Evolutionary conservation across 2,797 vertebrate species (phyloP).

Genomic region (Brachyrhaphis roseni): DNA sequence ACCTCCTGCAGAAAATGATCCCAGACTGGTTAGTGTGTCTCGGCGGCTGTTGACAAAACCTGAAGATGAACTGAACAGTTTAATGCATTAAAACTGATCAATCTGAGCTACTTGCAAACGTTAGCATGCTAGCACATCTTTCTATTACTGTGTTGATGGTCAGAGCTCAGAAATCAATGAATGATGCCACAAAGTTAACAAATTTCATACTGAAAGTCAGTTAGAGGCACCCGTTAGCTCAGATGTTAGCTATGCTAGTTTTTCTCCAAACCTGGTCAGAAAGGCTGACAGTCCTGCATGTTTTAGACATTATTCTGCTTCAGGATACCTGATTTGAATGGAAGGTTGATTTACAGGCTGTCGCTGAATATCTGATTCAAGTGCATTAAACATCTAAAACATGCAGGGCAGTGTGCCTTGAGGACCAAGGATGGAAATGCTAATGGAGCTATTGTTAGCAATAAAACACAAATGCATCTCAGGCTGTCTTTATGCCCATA

Average conservation of each 20-base stretch:
- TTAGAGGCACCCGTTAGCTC: neutral
- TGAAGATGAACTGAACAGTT: neutral
- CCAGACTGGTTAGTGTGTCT: neutral
- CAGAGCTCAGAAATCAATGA: neutral
- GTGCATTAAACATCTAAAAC: neutral
- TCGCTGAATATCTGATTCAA: neutral
- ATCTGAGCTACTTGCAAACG: neutral
- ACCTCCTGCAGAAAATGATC: neutral
- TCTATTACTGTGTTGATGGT: neutral
- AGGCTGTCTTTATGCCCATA: neutral
- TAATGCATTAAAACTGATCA: neutral
- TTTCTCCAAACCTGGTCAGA: neutral
- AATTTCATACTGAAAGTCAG: neutral
- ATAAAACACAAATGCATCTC: neutral
- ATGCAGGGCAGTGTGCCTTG: neutral
- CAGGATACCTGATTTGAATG: neutral
- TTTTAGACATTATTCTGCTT: neutral
- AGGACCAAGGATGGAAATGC: neutral
- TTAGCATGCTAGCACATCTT: neutral
- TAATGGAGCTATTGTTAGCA: neutral
- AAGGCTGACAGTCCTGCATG: neutral
- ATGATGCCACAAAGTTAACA: neutral
- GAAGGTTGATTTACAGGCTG: neutral
- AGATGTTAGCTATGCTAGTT: neutral
- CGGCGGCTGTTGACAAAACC: too few species aligned